Percentiles rank a stretch among this genome's conserved stretches.
These are phyloP conservation scores for Parazoanthus atlanticus DNA, from an alignment of 92 coral and sea anemone genomes.

Conservation along the genomic window DNA sequence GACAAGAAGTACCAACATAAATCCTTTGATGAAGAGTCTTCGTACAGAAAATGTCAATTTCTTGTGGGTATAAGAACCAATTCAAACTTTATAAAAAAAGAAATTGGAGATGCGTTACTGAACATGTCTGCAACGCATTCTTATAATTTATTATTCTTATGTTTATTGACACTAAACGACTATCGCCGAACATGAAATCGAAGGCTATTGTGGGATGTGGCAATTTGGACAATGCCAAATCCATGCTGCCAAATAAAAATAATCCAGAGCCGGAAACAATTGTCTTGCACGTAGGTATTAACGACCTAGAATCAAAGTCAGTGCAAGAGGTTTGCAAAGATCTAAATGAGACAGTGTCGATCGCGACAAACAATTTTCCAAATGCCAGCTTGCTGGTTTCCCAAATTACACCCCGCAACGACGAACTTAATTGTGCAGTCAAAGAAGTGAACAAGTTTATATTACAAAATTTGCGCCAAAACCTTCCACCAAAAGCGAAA, in stretches of 20 bases:
- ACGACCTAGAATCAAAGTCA: neutral
- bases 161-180: slow-evolving; percentile 1
- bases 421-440: neutral
- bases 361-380: slow-evolving; percentile 1
- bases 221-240: neutral
- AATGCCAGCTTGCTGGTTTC: slow-evolving; percentile 5
- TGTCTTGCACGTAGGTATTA: slow-evolving; percentile 2
- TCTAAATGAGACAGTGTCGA: neutral
- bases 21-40: no score
- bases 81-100: no score
- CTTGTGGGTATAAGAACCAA: no score
- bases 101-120: no score
- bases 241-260: neutral
- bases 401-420: slow-evolving; percentile 20
- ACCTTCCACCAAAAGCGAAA: no score
- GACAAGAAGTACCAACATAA: no score
- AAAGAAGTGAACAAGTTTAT: slow-evolving; percentile 1
- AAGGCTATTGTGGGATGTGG: slow-evolving; percentile 3
- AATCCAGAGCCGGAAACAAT: slow-evolving; percentile 1
- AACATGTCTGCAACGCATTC: no score
- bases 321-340: neutral
- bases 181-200: neutral
- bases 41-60: no score
- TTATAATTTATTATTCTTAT: no score
- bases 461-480: no score